Evolutionary conservation across 2,888 invertebrate species (phyloP).

Genomic region (Siphonodentalium dalli): DNA sequence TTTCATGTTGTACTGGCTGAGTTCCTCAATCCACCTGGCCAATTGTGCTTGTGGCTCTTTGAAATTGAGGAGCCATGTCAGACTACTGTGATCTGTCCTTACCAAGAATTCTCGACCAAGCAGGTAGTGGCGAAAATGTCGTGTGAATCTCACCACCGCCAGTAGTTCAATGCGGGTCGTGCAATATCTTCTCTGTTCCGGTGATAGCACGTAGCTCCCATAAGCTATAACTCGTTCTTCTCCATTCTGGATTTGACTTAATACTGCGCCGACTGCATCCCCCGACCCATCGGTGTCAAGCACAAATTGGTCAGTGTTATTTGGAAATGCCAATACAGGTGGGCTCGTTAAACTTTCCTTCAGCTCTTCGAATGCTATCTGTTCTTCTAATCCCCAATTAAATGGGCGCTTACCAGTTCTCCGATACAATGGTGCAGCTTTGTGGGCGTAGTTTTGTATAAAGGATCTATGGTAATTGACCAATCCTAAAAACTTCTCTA

Average conservation of each 20-base stretch:
- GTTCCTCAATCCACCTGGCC: constrained; percentile 11
- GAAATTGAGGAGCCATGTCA: constrained; percentile 4
- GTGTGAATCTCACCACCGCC: not conserved
- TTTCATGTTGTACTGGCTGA: constrained; percentile 7
- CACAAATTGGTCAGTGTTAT: constrained; percentile 2
- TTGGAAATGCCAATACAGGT: constrained; percentile 12
- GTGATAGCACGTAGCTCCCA: constrained; percentile 10
- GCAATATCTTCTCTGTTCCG: not conserved
- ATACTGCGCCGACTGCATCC: constrained; percentile 12
- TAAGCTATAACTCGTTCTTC: constrained; percentile 11
- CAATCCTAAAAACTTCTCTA: constrained; percentile 29
- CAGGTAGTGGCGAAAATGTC: not conserved
- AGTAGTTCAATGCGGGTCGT: constrained; percentile 1
- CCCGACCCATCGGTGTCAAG: constrained; percentile 14
- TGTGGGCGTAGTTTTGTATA: constrained; percentile 12
- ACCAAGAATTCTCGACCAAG: not conserved
- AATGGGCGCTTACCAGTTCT: constrained; percentile 15
- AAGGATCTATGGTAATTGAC: constrained; percentile 27
- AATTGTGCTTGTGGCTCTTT: not conserved
- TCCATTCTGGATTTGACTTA: constrained; percentile 17
- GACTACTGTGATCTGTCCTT: constrained; percentile 5
- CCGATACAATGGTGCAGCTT: constrained; percentile 11
- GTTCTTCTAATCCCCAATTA: constrained; percentile 7
- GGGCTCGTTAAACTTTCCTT: constrained; percentile 4
- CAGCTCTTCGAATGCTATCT: constrained; percentile 13